Evolutionary conservation across 2,797 vertebrate genomes (phyloP).

Genomic region (Graptemys geographica): DNA sequence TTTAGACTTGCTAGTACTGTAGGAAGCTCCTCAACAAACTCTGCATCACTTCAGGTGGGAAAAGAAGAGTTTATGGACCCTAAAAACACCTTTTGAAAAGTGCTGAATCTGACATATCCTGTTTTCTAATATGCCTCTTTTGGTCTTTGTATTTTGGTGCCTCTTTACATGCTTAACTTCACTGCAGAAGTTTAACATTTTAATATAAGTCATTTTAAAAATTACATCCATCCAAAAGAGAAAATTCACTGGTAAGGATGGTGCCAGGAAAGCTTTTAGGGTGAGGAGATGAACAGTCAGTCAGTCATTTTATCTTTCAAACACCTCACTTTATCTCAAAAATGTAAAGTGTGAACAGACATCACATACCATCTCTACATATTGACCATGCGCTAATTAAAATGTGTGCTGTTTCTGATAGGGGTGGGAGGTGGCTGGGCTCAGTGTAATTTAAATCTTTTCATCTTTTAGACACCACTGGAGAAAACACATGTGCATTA

Average conservation of each 20-base stretch:
- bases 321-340: constrained; percentile 33
- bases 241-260: not conserved
- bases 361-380: constrained; percentile 35
- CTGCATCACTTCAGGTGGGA: not conserved
- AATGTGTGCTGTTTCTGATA: constrained; percentile 29
- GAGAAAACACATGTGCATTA: constrained; percentile 39
- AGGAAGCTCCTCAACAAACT: not conserved
- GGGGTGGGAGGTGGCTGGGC: not conserved
- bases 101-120: too few species aligned
- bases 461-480: constrained; percentile 28
- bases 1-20: not conserved
- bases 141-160: not conserved
- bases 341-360: constrained; percentile 43
- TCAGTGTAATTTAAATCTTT: constrained; percentile 46
- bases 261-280: constrained; percentile 44
- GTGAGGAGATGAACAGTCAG: constrained; percentile 11
- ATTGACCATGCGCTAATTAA: constrained; percentile 48
- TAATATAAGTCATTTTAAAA: not conserved
- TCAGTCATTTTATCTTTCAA: constrained; percentile 35
- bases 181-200: not conserved
- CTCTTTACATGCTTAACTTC: not conserved
- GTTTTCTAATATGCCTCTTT: not conserved
- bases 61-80: not conserved
- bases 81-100: not conserved
- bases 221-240: not conserved